Conservation (phyloP, 2,888 invertebrate species). For the Pteria penguin region DNA sequence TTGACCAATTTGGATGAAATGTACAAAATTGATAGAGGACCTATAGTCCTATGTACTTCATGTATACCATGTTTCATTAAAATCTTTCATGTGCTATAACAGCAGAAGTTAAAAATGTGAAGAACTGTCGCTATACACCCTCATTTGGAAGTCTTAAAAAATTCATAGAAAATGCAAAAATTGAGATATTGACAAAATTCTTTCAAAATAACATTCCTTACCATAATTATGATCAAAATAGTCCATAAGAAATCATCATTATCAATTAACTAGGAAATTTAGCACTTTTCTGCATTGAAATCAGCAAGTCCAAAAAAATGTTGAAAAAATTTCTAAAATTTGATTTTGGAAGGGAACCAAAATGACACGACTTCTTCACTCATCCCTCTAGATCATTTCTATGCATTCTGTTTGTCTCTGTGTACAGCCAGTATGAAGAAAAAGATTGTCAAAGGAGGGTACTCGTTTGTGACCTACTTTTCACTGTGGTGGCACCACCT, state of each 20-base stretch:
- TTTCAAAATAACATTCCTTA: background rate
- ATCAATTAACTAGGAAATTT: too few species aligned
- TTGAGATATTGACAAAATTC: background rate
- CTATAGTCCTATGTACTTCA: too few species aligned
- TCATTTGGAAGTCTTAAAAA: too few species aligned
- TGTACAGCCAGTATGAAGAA: background rate
- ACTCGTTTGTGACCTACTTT: background rate
- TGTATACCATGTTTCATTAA: too few species aligned
- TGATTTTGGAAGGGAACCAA: background rate
- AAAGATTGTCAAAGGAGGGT: background rate
- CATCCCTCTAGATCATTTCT: background rate
- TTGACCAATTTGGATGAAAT: too few species aligned
- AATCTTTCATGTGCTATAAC: too few species aligned
- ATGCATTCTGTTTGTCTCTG: background rate
- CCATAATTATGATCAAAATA: background rate
- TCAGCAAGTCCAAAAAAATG: background rate
- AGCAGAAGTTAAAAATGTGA: too few species aligned
- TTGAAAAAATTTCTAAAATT: background rate
- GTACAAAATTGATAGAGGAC: too few species aligned
- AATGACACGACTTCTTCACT: background rate
- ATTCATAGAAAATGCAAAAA: background rate
- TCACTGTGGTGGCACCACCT: background rate
- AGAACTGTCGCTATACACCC: too few species aligned
- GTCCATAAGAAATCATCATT: background rate
- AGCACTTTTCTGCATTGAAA: too few species aligned